Conservation (phyloP, 92 coral and sea anemone species). For the Epizoanthus scotinus region DNA sequence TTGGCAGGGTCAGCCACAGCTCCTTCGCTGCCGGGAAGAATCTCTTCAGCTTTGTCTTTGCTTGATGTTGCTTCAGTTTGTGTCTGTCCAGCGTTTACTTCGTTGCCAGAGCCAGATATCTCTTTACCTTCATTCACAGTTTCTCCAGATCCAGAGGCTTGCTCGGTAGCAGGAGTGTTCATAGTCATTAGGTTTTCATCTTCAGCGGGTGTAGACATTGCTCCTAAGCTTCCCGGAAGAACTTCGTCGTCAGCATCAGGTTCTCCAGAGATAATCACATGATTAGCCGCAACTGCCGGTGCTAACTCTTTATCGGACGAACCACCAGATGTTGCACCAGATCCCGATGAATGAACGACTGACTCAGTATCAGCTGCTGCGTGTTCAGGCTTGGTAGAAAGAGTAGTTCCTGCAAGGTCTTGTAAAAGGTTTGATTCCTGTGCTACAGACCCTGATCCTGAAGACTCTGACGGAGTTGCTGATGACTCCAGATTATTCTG, state of each 20-base stretch:
- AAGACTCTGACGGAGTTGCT: neutral
- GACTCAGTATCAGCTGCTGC: neutral
- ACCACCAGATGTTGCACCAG: neutral
- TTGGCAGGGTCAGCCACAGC: conserved; percentile 53
- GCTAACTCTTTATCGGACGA: neutral
- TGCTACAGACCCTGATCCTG: conserved; percentile 8
- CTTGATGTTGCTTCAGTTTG: conserved; percentile 1
- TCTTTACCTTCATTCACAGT: neutral
- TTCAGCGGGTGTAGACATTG: conserved; percentile 25
- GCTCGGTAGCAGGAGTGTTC: conserved; percentile 23
- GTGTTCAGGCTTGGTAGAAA: neutral
- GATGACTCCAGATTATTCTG: neutral
- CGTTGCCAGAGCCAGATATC: conserved; percentile 56
- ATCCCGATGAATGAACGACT: neutral
- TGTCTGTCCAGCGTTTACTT: neutral
- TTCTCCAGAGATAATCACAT: conserved; percentile 1
- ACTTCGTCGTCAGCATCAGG: conserved; percentile 11
- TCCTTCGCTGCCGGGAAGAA: conserved; percentile 92
- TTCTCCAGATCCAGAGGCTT: conserved; percentile 9
- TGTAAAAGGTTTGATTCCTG: neutral
- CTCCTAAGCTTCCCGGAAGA: conserved; percentile 49
- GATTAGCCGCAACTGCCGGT: neutral
- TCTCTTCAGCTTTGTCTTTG: conserved; percentile 55
- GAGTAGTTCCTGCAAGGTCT: conserved; percentile 20
- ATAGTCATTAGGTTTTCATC: conserved; percentile 28